Evolutionary conservation across 2,888 invertebrate species (phyloP).

Genomic region (Pedicia rivosa): DNA sequence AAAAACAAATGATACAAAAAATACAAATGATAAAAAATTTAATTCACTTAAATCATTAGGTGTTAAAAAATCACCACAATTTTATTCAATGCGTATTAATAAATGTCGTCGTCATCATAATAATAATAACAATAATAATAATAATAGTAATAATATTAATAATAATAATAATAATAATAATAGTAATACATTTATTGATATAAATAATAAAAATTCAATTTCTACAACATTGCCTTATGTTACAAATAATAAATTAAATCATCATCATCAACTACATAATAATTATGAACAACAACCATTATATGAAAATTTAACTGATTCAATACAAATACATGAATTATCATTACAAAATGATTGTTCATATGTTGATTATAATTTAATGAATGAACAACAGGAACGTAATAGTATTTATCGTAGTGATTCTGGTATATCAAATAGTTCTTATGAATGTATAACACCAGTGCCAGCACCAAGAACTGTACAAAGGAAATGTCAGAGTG

Average conservation of each 20-base stretch:
- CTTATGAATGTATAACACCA: constrained; percentile 37
- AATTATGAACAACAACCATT: constrained; percentile 21
- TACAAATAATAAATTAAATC: not conserved
- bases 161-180: constrained; percentile 14
- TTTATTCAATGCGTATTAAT: constrained; percentile 13
- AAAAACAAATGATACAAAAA: constrained; percentile 20
- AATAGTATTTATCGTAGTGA: constrained; percentile 30
- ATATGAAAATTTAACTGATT: constrained; percentile 49
- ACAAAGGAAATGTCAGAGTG: constrained; percentile 17
- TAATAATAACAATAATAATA: not conserved
- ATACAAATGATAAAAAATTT: constrained; percentile 15
- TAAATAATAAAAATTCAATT: constrained; percentile 7
- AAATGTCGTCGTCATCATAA: constrained; percentile 29
- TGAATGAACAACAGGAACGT: constrained; percentile 25
- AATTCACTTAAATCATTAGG: constrained; percentile 24
- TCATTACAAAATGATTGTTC: constrained; percentile 14
- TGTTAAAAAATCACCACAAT: constrained; percentile 13
- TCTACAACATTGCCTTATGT: constrained; percentile 9
- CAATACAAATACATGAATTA: constrained; percentile 44
- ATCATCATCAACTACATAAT: constrained; percentile 35
- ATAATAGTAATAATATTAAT: not conserved
- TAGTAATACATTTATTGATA: constrained; percentile 25
- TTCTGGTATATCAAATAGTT: constrained; percentile 32
- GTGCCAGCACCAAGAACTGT: constrained; percentile 41
- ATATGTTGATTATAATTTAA: too few relatives aligned